Percentiles rank a stretch among this genome's conserved stretches.
phyloP scores from a whole-genome alignment of 2,888 invertebrate species.

The Drosophila kanekoi region DNA sequence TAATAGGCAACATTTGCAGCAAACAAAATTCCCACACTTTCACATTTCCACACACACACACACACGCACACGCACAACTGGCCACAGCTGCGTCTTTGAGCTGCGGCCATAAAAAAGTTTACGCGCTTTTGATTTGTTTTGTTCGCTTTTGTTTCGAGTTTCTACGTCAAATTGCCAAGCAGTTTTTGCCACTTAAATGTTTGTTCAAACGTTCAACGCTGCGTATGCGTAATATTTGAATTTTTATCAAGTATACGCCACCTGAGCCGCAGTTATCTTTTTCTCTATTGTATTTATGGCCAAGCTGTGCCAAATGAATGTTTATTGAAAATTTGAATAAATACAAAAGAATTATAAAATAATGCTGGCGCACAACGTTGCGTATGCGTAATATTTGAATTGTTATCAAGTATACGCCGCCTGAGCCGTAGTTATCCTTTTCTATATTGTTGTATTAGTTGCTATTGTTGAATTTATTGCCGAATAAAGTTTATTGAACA shows the following conservation, averaged over 20 bases:
- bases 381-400: constrained; percentile 22
- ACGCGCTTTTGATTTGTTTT: constrained; percentile 20
- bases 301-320: background rate
- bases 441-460: background rate
- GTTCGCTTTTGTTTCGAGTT: constrained; percentile 5
- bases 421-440: no score
- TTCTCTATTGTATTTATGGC: background rate
- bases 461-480: constrained; percentile 4
- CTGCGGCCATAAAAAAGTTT: constrained; percentile 19
- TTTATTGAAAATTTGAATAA: background rate
- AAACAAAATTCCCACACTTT: no score
- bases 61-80: constrained; percentile 2
- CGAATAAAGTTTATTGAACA: background rate
- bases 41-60: constrained; percentile 17
- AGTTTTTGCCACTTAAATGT: constrained; percentile 12
- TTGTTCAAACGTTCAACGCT: background rate
- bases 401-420: constrained; percentile 19
- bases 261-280: background rate
- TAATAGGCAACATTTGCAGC: constrained; percentile 34
- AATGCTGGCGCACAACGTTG: background rate
- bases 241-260: constrained; percentile 18
- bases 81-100: constrained; percentile 18
- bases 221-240: constrained; percentile 24
- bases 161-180: background rate
- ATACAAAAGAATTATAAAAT: background rate